phyloP scores from a whole-genome alignment of 2,888 invertebrate species.

The Cheilosia urbana region DNA sequence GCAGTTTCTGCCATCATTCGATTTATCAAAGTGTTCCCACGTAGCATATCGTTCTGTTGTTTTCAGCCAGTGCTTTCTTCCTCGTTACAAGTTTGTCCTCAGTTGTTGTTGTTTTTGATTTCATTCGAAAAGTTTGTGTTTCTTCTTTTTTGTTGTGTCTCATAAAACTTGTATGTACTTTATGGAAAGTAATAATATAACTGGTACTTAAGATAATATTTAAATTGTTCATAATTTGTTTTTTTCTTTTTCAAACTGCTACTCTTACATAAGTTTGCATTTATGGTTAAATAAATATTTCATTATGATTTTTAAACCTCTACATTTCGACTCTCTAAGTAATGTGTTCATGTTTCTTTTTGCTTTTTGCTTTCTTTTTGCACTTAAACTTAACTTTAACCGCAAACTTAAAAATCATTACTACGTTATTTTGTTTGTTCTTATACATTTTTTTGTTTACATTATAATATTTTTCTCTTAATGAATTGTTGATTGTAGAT shows the following conservation, averaged over 20 bases:
- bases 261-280: slow-evolving; percentile 66
- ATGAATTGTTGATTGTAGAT: slow-evolving; percentile 59
- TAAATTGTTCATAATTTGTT: slow-evolving; percentile 9
- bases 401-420: slow-evolving; percentile 49
- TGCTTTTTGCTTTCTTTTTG: slow-evolving; percentile 9
- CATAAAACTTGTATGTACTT: background rate
- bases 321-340: slow-evolving; percentile 72
- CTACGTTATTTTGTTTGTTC: slow-evolving; percentile 18
- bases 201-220: slow-evolving; percentile 40
- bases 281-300: slow-evolving; percentile 55
- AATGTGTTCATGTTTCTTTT: slow-evolving; percentile 47
- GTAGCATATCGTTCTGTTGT: background rate
- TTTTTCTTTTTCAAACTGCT: slow-evolving; percentile 64
- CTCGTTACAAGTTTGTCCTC: slow-evolving; percentile 16
- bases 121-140: slow-evolving; percentile 13
- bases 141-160: slow-evolving; percentile 7
- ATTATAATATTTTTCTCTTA: slow-evolving; percentile 14
- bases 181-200: slow-evolving; percentile 29
- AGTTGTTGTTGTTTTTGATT: slow-evolving; percentile 37
- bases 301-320: slow-evolving; percentile 63
- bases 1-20: background rate
- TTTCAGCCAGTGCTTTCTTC: background rate
- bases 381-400: slow-evolving; percentile 63
- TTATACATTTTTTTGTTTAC: slow-evolving; percentile 22
- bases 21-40: slow-evolving; percentile 2